These are phyloP conservation scores for Salvelinus sp. DNA, from an alignment of 2,113 vertebrate genomes.

Conservation along the genomic window DNA sequence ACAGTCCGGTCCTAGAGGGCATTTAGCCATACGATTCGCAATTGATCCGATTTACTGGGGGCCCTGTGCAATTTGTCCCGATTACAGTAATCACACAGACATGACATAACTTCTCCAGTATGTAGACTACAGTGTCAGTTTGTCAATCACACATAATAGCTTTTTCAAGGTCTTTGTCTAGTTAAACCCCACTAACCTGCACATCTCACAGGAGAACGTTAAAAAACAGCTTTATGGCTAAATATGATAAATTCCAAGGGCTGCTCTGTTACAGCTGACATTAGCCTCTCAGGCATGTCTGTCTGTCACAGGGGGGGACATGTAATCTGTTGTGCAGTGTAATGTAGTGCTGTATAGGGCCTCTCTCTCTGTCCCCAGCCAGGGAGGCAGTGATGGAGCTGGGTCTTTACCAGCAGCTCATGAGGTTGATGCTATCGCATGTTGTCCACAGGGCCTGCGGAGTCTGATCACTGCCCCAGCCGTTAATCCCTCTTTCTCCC, in stretches of 20 bases:
- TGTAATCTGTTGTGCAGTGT: neutral
- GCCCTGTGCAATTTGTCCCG: neutral
- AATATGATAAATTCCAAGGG: neutral
- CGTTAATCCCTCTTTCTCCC: constrained; percentile 42
- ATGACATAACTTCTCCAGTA: neutral
- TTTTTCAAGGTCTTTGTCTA: neutral
- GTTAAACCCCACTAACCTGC: too few relatives aligned
- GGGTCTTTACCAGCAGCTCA: constrained; percentile 20
- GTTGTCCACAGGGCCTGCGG: constrained; percentile 41
- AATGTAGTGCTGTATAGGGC: neutral
- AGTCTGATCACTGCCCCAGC: constrained; percentile 54
- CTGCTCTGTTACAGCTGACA: too few relatives aligned
- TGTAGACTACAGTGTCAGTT: neutral
- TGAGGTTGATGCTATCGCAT: constrained; percentile 53
- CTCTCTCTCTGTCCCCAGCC: neutral
- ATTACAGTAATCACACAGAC: neutral
- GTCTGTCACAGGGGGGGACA: neutral
- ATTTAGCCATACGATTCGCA: neutral
- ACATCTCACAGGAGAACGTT: too few relatives aligned
- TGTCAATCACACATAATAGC: neutral
- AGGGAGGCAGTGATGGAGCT: constrained; percentile 2
- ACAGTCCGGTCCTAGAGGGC: neutral
- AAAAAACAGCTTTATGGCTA: too few relatives aligned
- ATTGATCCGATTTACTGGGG: neutral
- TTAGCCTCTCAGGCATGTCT: too few relatives aligned